Evolutionary conservation across 2,113 vertebrate genomes (phyloP).

Genomic region (Tichodroma muraria): DNA sequence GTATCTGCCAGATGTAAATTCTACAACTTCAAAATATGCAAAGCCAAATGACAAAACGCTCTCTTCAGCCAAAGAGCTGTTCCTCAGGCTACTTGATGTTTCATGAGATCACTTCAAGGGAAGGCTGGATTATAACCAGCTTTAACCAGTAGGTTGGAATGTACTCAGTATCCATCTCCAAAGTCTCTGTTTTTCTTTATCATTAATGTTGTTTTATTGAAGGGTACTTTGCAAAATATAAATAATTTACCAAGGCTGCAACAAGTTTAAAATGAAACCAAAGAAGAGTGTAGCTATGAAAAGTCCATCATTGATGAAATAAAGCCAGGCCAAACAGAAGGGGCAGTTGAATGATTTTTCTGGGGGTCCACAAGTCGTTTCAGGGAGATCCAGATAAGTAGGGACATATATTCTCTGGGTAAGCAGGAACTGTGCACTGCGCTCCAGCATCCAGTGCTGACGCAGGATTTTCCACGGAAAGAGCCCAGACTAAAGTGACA

Average conservation of each 20-base stretch:
- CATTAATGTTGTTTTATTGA: neutral
- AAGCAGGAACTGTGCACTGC: neutral
- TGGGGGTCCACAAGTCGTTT: fast-evolving
- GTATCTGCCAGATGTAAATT: neutral
- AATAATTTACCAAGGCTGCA: neutral
- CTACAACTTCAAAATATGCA: neutral
- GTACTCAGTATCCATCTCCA: neutral
- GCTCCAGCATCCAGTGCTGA: neutral
- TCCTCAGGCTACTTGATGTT: neutral
- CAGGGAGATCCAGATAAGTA: neutral
- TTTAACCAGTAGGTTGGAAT: neutral
- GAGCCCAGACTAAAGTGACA: neutral
- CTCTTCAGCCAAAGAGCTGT: neutral
- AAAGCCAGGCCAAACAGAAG: neutral
- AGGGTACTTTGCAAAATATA: neutral
- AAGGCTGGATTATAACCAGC: neutral
- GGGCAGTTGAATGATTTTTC: neutral
- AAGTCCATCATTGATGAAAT: neutral
- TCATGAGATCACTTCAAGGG: neutral
- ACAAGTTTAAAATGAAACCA: neutral
- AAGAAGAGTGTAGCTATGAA: neutral
- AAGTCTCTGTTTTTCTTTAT: neutral
- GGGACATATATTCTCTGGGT: neutral
- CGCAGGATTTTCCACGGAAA: neutral
- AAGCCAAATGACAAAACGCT: neutral